These are phyloP conservation scores for Pimephales promelas DNA, from an alignment of 2,113 vertebrate genomes.

Conservation along the genomic window DNA sequence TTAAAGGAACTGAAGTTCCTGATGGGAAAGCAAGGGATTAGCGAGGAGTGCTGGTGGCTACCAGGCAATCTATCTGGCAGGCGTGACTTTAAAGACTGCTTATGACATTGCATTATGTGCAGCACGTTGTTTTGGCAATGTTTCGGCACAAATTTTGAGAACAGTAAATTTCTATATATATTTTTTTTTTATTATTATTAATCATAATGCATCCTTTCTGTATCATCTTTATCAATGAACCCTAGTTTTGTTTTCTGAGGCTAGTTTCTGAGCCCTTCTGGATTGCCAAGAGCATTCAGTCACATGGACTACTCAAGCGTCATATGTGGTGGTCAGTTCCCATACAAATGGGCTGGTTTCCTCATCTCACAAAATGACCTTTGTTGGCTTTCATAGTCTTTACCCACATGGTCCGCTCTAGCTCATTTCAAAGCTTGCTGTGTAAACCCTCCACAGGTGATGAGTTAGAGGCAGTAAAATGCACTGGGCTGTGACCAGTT, in stretches of 20 bases:
- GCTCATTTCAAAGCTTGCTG: constrained; percentile 24
- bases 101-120: neutral
- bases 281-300: constrained; percentile 21
- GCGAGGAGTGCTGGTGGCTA: too few species aligned
- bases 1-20: too few species aligned
- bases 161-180: neutral
- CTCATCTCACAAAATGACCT: constrained; percentile 17
- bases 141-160: too few species aligned
- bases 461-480: constrained; percentile 51
- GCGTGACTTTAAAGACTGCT: neutral
- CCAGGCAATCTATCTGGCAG: too few species aligned
- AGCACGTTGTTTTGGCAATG: neutral
- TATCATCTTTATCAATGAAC: neutral
- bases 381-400: neutral
- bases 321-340: constrained; percentile 14
- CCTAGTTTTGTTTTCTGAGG: neutral
- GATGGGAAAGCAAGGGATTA: too few species aligned
- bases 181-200: neutral
- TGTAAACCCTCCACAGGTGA: constrained; percentile 52
- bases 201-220: neutral
- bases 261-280: neutral
- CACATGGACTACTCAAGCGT: neutral
- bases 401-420: neutral
- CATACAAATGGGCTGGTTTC: neutral
- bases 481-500: constrained; percentile 40